These are phyloP conservation scores for Malurus leucopterus DNA, from an alignment of 2,797 vertebrate genomes.

Conservation along the genomic window DNA sequence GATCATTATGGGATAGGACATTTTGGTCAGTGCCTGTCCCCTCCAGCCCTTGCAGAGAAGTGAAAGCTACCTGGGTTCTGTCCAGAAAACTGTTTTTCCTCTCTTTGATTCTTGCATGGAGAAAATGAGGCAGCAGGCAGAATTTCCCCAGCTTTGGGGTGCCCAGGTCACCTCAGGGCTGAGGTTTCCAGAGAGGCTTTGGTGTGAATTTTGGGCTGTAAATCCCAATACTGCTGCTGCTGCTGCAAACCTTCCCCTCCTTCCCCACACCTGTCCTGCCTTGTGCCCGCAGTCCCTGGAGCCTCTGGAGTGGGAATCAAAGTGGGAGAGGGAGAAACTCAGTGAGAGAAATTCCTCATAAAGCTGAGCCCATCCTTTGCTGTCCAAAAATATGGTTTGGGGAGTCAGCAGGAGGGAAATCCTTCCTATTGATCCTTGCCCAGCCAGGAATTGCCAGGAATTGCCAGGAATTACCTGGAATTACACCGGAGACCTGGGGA, in stretches of 20 bases:
- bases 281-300: neutral
- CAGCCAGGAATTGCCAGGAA: neutral
- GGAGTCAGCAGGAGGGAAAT: conserved; percentile 21
- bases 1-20: neutral
- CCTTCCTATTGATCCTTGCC: neutral
- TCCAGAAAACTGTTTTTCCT: neutral
- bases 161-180: neutral
- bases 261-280: neutral
- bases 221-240: neutral
- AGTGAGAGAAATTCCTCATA: neutral
- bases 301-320: neutral
- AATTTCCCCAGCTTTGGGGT: neutral
- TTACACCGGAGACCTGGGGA: neutral
- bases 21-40: neutral
- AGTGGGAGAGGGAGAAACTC: neutral
- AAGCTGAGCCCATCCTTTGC: neutral
- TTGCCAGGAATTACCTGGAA: neutral
- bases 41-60: neutral
- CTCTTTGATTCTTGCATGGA: neutral
- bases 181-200: neutral
- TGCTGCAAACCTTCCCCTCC: neutral
- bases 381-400: neutral
- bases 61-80: neutral
- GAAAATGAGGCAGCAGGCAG: neutral
- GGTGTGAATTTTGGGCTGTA: neutral